phyloP scores from a whole-genome alignment of 1,140 invertebrate species.

The Listronotus bonariensis region DNA sequence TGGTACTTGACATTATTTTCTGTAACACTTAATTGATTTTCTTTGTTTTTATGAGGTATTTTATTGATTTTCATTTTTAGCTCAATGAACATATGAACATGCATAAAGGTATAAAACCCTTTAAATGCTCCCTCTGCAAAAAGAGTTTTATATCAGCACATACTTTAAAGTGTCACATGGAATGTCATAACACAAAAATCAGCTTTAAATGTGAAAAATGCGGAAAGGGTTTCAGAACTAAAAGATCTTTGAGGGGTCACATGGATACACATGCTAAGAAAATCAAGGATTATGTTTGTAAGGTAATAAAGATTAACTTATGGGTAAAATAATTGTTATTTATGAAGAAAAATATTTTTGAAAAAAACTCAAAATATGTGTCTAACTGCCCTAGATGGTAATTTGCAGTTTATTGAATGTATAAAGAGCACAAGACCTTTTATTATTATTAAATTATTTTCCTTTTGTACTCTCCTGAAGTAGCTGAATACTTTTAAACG shows the following conservation, averaged over 20 bases:
- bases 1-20: no score
- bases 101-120: slow-evolving; percentile 72
- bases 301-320: no score
- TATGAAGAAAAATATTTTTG: no score
- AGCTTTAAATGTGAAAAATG: slow-evolving; percentile 45
- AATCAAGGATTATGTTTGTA: slow-evolving; percentile 42
- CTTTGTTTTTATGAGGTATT: background rate
- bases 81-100: slow-evolving; percentile 69
- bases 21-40: no score
- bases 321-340: no score
- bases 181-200: slow-evolving; percentile 55
- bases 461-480: no score
- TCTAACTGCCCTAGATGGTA: no score
- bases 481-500: no score
- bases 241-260: slow-evolving; percentile 42
- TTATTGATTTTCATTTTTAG: slow-evolving; percentile 46
- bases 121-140: slow-evolving; percentile 62
- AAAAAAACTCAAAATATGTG: no score
- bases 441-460: no score
- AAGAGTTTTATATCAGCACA: slow-evolving; percentile 66
- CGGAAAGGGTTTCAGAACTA: slow-evolving; percentile 40
- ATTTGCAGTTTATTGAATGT: no score
- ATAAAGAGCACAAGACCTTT: no score
- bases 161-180: slow-evolving; percentile 61
- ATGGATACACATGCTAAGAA: slow-evolving; percentile 40